These are phyloP conservation scores for Oncopodura yosiiana DNA, from an alignment of 1,140 invertebrate genomes.

Conservation along the genomic window DNA sequence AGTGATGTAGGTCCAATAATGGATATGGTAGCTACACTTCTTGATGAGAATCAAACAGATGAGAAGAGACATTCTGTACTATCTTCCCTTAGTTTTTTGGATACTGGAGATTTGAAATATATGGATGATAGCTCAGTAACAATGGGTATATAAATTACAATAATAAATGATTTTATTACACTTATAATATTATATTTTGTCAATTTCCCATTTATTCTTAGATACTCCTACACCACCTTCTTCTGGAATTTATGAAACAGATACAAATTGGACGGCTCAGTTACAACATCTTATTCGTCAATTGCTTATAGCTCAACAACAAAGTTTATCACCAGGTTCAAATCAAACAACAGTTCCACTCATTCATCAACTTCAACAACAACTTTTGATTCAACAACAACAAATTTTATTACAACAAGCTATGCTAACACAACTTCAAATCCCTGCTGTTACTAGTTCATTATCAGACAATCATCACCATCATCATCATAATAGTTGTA, in stretches of 20 bases:
- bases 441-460: conserved; percentile 23
- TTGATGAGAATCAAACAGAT: conserved; percentile 42
- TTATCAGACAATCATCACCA: conserved; percentile 12
- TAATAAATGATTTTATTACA: conserved; percentile 59
- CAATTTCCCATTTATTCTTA: too few relatives aligned
- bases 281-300: conserved; percentile 32
- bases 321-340: conserved; percentile 30
- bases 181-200: too few relatives aligned
- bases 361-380: conserved; percentile 38
- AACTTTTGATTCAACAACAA: conserved; percentile 38
- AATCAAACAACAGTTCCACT: conserved; percentile 27
- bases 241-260: conserved; percentile 11
- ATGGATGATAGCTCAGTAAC: conserved; percentile 85
- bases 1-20: conserved; percentile 21
- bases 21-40: conserved; percentile 38
- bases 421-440: conserved; percentile 43
- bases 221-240: conserved; percentile 34
- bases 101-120: conserved; percentile 67
- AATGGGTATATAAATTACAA: too few relatives aligned
- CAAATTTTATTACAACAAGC: conserved; percentile 43
- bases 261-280: conserved; percentile 26
- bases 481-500: background rate
- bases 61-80: conserved; percentile 56
- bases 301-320: conserved; percentile 32
- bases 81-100: conserved; percentile 51